phyloP scores from a whole-genome alignment of 1,140 invertebrate genomes.

The Stegodyphus dumicola region DNA sequence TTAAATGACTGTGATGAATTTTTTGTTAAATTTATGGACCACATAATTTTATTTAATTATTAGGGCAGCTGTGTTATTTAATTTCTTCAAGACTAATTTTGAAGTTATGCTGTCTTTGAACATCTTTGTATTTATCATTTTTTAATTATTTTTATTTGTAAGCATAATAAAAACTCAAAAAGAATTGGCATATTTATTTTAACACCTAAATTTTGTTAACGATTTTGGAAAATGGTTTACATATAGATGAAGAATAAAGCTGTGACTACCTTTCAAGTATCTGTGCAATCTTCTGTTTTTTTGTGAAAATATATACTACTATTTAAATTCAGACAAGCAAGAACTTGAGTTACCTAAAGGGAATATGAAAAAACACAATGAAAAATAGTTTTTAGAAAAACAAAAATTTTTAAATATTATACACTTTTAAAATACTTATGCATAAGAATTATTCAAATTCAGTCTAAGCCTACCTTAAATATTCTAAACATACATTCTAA shows the following conservation, averaged over 20 bases:
- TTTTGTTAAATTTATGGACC: slow-evolving; percentile 2
- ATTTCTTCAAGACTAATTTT: not conserved
- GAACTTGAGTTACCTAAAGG: slow-evolving; percentile 33
- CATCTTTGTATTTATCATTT: not conserved
- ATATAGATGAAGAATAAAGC: too few species aligned
- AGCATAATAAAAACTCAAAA: too few species aligned
- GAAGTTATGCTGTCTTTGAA: not conserved
- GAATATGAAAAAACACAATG: not conserved
- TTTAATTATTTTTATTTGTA: not conserved
- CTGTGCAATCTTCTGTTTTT: slow-evolving; percentile 16
- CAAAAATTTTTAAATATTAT: too few species aligned
- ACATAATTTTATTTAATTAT: not conserved
- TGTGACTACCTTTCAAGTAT: too few species aligned
- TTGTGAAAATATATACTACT: slow-evolving; percentile 35
- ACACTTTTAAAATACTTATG: too few species aligned
- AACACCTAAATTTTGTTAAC: too few species aligned
- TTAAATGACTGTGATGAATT: slow-evolving; percentile 70
- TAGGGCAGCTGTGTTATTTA: slow-evolving; percentile 29
- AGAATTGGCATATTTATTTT: not conserved
- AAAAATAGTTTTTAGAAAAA: not conserved
- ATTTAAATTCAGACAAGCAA: slow-evolving; percentile 36
- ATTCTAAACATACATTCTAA: slow-evolving; percentile 45
- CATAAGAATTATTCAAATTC: not conserved
- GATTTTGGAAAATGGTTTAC: too few species aligned
- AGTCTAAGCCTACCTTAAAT: slow-evolving; percentile 20